Conservation (phyloP, 2,797 vertebrate genomes). For the Emys orbicularis region DNA sequence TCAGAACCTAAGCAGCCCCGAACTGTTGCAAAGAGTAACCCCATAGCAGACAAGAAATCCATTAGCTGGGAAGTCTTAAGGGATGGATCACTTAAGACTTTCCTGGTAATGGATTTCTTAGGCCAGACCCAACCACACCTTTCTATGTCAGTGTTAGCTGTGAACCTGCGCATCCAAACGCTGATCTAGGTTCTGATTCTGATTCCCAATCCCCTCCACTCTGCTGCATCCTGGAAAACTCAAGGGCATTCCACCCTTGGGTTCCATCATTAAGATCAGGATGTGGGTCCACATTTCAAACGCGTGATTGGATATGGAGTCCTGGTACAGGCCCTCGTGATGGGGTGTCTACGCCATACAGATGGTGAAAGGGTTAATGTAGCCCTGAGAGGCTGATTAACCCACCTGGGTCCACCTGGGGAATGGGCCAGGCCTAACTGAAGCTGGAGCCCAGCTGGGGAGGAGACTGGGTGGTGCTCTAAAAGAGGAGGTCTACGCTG, state of each 20-base stretch:
- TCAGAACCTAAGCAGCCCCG: background rate
- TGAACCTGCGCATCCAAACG: background rate
- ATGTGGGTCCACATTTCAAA: background rate
- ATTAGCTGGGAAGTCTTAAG: no score
- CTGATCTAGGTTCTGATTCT: background rate
- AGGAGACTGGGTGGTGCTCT: background rate
- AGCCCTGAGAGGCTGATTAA: background rate
- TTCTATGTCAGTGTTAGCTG: background rate
- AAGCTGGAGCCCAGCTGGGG: background rate
- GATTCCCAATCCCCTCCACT: background rate
- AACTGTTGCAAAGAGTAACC: no score
- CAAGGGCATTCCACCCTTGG: background rate
- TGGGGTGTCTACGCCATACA: background rate
- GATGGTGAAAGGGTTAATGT: background rate
- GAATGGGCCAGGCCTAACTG: background rate
- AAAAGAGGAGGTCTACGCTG: background rate
- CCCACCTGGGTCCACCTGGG: background rate
- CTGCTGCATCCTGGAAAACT: background rate
- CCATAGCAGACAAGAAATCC: background rate
- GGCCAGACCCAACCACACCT: background rate
- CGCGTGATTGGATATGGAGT: background rate
- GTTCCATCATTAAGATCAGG: background rate
- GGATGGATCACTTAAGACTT: no score
- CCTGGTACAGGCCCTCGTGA: background rate
- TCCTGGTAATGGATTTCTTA: background rate